Evolutionary conservation across 2,888 invertebrate species (phyloP), one percentile per base, ranked within the genome.

Genomic region (Bembecia ichneumoniformis): DNA sequence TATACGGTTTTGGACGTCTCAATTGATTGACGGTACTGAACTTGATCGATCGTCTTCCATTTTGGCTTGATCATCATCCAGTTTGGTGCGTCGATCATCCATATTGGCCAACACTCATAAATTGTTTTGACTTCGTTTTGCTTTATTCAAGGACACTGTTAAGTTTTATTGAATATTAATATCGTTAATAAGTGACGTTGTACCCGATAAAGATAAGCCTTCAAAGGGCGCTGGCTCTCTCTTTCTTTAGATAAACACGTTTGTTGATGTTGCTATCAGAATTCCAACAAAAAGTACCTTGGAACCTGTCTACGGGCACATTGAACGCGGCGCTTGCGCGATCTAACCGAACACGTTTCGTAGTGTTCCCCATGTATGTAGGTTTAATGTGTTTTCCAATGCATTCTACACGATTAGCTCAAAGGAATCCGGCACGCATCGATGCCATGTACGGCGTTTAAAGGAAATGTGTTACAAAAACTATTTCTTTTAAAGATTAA

Each of bases 221-320:
- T 13, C 14, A 40, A 13, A 40, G 40, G 40, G 40, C 11, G 14
- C 40, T 11, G 40, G 40, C 40, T 5, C 40, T 11, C 40, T 11
- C 40, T 40, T 40, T 40, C 40, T 40, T 40, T 15, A 72, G 68
- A 68, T 73, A 72, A 75, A 74, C 71, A 66, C 28, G 74, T 73
- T 72, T 75, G 74, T 74, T 75, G 71, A 72, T 77, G 77, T 75
- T 73, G 65, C 66, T 71, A 60, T 71, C 62, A 55, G 52, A 63
- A 60, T 55, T 63, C 53, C 58, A 58, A 71, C 69, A 71, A 73
- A 73, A 73, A 69, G 62, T 62, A 55, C 62, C 54, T 56, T 57
- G 58, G 64, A 76, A 77, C 78, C 73, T 68, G 77, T 44, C 40
- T 58, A 64, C 64, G 66, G 57, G 66, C 69, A 68, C 69, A 78